Base-by-base conservation (phyloP, 2,888 invertebrate species). In the Timema podura region DNA sequence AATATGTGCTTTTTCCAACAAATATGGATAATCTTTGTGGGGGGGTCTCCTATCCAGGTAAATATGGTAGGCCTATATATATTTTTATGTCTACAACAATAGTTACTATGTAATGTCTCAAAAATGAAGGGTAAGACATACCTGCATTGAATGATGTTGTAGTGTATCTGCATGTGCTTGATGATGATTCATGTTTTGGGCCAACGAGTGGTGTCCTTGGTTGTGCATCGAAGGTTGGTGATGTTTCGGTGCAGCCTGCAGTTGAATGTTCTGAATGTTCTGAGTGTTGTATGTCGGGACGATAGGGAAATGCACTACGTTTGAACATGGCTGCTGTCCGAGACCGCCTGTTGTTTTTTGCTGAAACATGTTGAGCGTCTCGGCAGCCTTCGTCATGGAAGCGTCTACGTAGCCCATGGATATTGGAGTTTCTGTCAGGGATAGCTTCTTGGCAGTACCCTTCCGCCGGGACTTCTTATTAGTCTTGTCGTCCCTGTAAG, bases 361-460 rank as follows among this genome's bases (percentile, higher is more conserved):
- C 48, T 71, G 68, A 54, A 70, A 66, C 57, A 70, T 49, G 61
- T 44, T 61, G 48, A 70, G 48, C 13, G 70, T 64, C 54, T 70
- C 68, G 11, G 64, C 65, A 46, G 64, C 54, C 49, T 65, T 69
- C 11, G 70, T 61, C 61, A 61, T 45, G 5, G 44, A 61, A 6
- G 61, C 44, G 61, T 61, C 61, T 45, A 61, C 61, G 30, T 61
- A 61, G 5, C 61, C 61, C 61, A 61, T 30, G 2, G 61, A 30
- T 30, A 30, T 44, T 30, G 44, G 44, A 45, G 65, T 54, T 15
- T 69, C 69, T 45, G 57, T 47, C 30, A 69, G 59, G 30, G 65
- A 54, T 44, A 72, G 49, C 68, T 72, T 72, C 48, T 68, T 70
- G 9, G 72, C 70, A n/a, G 70, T 68, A 47, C 72, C 72, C 65